Base-by-base conservation (phyloP, 2,113 vertebrate species). In the Poecilia latipinna region DNA sequence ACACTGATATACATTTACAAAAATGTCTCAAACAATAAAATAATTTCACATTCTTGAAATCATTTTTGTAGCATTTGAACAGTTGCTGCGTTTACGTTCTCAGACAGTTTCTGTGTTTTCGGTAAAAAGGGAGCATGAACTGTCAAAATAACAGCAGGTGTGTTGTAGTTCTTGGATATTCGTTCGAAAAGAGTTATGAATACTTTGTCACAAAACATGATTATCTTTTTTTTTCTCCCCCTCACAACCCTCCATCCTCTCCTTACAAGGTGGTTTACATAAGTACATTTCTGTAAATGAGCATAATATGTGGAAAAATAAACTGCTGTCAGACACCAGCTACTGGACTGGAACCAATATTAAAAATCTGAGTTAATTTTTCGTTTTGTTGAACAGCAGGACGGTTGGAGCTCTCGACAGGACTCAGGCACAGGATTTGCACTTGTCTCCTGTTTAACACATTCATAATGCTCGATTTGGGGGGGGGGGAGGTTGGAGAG, bases 1-100 rank as follows among this genome's bases (percentile, higher is more conserved):
- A 94, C 90, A 94, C 85, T 79, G 77, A 91, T 90, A 93, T 89
- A 90, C 87, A 91, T 89, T 88, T 94, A 95, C 92, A 94, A 94
- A 93, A 93, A 91, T 70, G 83, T 91, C 85, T 92, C 82, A 88
- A 85, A 93, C 85, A 89, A 90, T 82, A 87, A 80, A 92, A 90
- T 93, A 74, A 91, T 80, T 85, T 87, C 87, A 94, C 91, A 93
- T 91, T 75, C 82, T 88, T 92, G 78, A 86, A 92, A 89, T 85
- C 82, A 85, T 65, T 15, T 70, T 48, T 32, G 28, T 39, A 77
- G 86, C 89, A 83, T 91, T 84, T 84, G 78, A 82, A 90, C 89
- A 92, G 86, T 86, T 77, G 72, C 86, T 86, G 82, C 83, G 79
- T 72, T 89, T 75, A 80, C 64, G 44, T 80, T 32, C 2, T 65